Evolutionary conservation across 2,888 invertebrate genomes (phyloP).

Genomic region (Microplitis manilae): DNA sequence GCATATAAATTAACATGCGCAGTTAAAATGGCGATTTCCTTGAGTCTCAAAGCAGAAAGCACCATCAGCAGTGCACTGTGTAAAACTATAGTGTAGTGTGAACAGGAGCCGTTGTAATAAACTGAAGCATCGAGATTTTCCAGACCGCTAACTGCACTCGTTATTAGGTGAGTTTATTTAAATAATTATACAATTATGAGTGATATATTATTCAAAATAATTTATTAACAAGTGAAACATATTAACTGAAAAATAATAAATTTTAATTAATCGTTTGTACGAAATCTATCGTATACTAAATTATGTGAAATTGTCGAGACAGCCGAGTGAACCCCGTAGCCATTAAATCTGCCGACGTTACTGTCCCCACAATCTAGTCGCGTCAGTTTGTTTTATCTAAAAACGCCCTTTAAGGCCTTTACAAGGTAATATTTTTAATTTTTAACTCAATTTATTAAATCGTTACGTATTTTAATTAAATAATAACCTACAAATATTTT

Average conservation of each 20-base stretch:
- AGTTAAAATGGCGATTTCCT: conserved; percentile 63
- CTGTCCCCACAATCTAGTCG: conserved; percentile 6
- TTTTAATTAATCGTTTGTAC: neutral
- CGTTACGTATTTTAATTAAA: neutral
- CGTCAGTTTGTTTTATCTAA: neutral
- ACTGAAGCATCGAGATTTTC: conserved; percentile 66
- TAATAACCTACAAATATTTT: conserved; percentile 3
- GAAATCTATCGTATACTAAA: conserved; percentile 5
- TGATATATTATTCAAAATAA: neutral
- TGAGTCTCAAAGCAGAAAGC: conserved; percentile 57
- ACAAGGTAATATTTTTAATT: neutral
- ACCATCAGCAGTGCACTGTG: conserved; percentile 65
- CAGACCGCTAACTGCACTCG: conserved; percentile 67
- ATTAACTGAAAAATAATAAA: neutral
- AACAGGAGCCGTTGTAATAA: conserved; percentile 68
- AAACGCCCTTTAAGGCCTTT: neutral
- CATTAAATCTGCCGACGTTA: conserved; percentile 48
- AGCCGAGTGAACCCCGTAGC: conserved; percentile 66
- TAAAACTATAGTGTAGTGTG: conserved; percentile 67
- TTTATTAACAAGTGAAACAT: neutral
- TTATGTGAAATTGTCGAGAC: conserved; percentile 36
- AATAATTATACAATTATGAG: neutral
- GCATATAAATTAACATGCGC: neutral
- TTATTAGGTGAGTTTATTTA: conserved; percentile 62
- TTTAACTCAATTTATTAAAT: neutral